Percentiles rank a stretch among this genome's conserved stretches.
These are phyloP conservation scores for Nomada ruficornis DNA, from an alignment of 2,888 invertebrate species.

Conservation along the genomic window DNA sequence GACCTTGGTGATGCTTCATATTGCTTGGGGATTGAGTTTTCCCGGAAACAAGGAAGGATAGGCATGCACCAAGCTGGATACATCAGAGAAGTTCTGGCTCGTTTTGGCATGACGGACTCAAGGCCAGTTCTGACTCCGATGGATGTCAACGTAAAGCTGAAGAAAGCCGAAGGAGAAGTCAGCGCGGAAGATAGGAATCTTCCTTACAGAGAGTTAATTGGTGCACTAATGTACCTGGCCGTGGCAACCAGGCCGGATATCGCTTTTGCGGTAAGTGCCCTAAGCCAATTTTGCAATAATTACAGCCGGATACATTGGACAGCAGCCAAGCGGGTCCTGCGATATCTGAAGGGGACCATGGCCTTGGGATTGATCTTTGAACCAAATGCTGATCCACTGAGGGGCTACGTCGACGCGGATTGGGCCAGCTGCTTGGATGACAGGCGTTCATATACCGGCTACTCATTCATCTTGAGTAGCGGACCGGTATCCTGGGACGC, in stretches of 20 bases:
- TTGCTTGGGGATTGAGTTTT: too few relatives aligned
- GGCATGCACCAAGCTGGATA: not conserved
- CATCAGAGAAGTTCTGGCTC: not conserved
- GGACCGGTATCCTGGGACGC: not conserved
- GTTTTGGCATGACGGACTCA: not conserved
- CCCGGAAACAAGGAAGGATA: too few relatives aligned
- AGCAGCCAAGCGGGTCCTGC: not conserved
- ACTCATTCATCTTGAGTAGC: not conserved
- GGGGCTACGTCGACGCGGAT: not conserved
- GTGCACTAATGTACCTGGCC: too few relatives aligned
- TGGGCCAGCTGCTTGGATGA: not conserved
- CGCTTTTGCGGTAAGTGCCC: too few relatives aligned
- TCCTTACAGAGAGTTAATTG: too few relatives aligned
- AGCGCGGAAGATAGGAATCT: too few relatives aligned
- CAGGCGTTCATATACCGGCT: not conserved
- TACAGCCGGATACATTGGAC: not conserved
- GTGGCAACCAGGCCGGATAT: too few relatives aligned
- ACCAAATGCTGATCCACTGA: not conserved
- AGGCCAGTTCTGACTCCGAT: not conserved
- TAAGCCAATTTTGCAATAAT: not conserved
- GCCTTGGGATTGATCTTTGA: not conserved
- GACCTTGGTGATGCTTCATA: too few relatives aligned
- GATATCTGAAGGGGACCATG: not conserved
- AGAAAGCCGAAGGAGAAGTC: not conserved
- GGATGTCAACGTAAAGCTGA: not conserved